Evolutionary conservation across 2,888 invertebrate genomes (phyloP), one percentile per base, ranked within the genome.

Genomic region (Emmelina monodactyla): DNA sequence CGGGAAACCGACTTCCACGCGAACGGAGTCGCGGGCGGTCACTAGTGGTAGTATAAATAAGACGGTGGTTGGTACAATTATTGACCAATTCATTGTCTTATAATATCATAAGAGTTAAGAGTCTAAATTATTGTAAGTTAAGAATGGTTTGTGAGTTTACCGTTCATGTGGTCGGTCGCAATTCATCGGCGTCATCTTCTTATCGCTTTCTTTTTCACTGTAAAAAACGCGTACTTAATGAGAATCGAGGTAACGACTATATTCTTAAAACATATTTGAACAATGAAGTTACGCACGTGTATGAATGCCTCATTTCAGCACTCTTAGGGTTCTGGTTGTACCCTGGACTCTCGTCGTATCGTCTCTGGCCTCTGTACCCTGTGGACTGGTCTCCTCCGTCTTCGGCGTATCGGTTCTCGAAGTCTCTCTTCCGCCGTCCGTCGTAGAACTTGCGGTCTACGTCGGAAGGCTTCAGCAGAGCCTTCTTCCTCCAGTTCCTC

Each of bases 111-210:
- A n/a, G n/a, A n/a, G n/a, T n/a, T n/a, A n/a, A n/a, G n/a, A n/a
- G n/a, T n/a, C n/a, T n/a, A n/a, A n/a, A n/a, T n/a, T n/a, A n/a
- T n/a, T n/a, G n/a, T n/a, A n/a, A n/a, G n/a, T n/a, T n/a, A n/a
- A n/a, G n/a, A n/a, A n/a, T n/a, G n/a, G n/a, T n/a, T n/a, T n/a
- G n/a, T n/a, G n/a, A 19, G 9, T 16, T 28, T 59, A 73, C 73
- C 68, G 70, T 54, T 79, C 78, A 45, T 71, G 67, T 29, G 56
- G 62, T 42, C 71, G 58, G 5, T 72, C 73, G 38, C 78, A 79
- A 40, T 62, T 73, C 59, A 70, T 54, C 6, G 53, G 37, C 4
- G 56, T 33, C 10, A 41, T n/a, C 44, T 67, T 73, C 42, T 65
- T 71, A 5, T 71, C 71, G 2, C 40, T 28, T 12, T 70, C 66